Percentiles rank a stretch among this genome's conserved stretches.
Conservation (phyloP, 2,888 invertebrate genomes). For the Macaria liturata region DNA sequence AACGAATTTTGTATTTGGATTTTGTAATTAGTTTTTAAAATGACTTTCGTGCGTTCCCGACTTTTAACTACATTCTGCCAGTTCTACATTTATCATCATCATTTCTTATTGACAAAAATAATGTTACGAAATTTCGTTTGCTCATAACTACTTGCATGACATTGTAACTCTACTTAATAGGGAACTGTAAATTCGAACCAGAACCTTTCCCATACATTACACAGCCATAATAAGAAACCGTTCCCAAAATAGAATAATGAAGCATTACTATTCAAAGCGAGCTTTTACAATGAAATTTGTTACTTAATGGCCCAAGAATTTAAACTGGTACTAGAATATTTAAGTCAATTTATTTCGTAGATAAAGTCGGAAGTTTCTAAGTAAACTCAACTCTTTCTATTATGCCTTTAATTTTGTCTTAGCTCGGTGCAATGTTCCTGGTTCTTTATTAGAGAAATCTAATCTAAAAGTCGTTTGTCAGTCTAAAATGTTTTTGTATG, state of each 20-base stretch:
- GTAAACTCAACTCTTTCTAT: constrained; percentile 26
- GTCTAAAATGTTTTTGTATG: too few relatives aligned
- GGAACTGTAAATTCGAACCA: neutral
- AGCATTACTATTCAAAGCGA: constrained; percentile 24
- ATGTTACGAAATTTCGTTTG: neutral
- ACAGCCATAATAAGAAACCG: neutral
- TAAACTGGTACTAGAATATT: constrained; percentile 26
- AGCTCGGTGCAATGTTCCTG: constrained; percentile 9
- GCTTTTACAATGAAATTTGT: constrained; percentile 23
- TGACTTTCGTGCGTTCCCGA: too few relatives aligned
- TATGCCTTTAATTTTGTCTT: constrained; percentile 27
- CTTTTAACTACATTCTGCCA: too few relatives aligned
- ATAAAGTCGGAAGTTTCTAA: constrained; percentile 33
- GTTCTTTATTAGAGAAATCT: too few relatives aligned
- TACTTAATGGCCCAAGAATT: constrained; percentile 25
- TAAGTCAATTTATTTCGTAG: constrained; percentile 33
- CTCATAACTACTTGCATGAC: neutral
- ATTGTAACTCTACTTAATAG: neutral
- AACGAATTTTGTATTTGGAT: too few relatives aligned
- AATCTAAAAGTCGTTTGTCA: too few relatives aligned
- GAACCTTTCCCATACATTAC: neutral
- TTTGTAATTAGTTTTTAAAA: too few relatives aligned
- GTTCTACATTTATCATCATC: too few relatives aligned
- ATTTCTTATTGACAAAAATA: too few relatives aligned
- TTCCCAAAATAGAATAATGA: constrained; percentile 17